Evolutionary conservation across 2,797 vertebrate species (phyloP).

Genomic region (Phoeniculus purpureus): DNA sequence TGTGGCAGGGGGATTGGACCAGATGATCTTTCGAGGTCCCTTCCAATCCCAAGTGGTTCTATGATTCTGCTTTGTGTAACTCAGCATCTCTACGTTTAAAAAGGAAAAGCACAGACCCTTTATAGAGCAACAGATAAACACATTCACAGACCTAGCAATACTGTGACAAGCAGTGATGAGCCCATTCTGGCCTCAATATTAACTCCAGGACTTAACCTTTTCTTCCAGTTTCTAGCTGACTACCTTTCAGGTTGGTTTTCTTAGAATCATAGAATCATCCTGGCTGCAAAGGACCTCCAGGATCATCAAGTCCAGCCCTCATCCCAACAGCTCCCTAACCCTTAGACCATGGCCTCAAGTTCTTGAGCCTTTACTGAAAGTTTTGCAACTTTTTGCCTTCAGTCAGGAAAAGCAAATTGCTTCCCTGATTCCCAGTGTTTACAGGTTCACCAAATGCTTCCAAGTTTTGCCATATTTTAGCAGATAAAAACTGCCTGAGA

Average conservation of each 20-base stretch:
- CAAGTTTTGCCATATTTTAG: neutral
- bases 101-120: neutral
- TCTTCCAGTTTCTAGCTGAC: neutral
- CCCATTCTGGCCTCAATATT: neutral
- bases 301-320: no score
- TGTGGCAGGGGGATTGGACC: no score
- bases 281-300: no score
- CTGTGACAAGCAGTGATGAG: neutral
- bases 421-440: slow-evolving; percentile 33
- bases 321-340: no score
- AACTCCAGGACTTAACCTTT: neutral
- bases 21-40: no score
- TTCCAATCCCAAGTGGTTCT: no score
- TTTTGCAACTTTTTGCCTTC: neutral
- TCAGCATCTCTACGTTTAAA: neutral
- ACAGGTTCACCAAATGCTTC: neutral
- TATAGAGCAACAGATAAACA: neutral
- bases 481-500: slow-evolving; percentile 4
- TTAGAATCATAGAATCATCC: no score
- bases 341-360: no score
- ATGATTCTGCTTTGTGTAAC: neutral
- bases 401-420: neutral
- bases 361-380: neutral
- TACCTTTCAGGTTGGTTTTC: neutral
- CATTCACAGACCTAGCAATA: neutral